Conservation (phyloP, 2,888 invertebrate species). For the Koerneria pararmatus region DNA sequence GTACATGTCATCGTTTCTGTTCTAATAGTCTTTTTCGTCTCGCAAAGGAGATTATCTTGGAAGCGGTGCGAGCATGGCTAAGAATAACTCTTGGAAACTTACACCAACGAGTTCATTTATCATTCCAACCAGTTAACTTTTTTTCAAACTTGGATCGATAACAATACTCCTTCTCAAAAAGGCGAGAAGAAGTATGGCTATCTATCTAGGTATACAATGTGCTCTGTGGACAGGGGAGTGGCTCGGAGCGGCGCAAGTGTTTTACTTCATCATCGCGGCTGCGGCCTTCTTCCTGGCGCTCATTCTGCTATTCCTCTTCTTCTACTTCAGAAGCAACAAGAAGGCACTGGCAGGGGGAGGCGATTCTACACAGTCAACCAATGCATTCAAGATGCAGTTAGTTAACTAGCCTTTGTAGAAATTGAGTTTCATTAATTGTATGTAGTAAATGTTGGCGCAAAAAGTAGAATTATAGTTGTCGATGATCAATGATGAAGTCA, state of each 20-base stretch:
- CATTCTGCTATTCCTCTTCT: slow-evolving; percentile 34
- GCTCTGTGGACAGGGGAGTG: slow-evolving; percentile 21
- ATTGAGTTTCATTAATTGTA: slow-evolving; percentile 20
- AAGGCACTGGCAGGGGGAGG: not conserved
- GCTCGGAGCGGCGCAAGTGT: slow-evolving; percentile 25
- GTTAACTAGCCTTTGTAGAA: not conserved
- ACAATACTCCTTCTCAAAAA: not conserved
- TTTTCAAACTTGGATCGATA: too few relatives aligned
- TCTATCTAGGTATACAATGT: not conserved
- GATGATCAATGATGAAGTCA: too few relatives aligned
- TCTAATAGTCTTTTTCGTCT: too few relatives aligned
- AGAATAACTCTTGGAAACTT: too few relatives aligned
- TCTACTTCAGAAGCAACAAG: slow-evolving; percentile 36
- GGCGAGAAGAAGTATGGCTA: not conserved
- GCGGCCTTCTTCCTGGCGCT: slow-evolving; percentile 32
- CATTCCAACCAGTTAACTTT: too few relatives aligned
- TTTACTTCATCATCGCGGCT: slow-evolving; percentile 32
- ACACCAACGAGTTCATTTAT: too few relatives aligned
- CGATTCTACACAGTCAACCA: slow-evolving; percentile 1
- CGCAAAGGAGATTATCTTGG: too few relatives aligned
- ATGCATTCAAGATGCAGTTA: not conserved
- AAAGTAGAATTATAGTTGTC: too few relatives aligned
- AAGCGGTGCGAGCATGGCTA: too few relatives aligned
- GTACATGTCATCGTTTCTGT: too few relatives aligned
- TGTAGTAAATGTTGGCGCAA: too few relatives aligned